phyloP scores from a whole-genome alignment of 1,140 invertebrate species.

The Lepidostoma basale region DNA sequence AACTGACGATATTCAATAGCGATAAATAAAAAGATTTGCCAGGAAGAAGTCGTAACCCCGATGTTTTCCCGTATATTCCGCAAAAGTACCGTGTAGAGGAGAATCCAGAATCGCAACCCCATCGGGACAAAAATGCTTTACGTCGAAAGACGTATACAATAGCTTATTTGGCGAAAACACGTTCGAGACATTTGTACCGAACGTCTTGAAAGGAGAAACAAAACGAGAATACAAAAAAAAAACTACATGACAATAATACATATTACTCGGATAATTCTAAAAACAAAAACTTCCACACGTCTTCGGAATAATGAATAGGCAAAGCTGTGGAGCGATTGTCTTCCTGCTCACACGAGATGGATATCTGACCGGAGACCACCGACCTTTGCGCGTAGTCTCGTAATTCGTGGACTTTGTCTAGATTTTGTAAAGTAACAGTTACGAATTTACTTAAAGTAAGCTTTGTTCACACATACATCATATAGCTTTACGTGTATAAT shows the following conservation, averaged over 20 bases:
- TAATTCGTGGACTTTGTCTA: not conserved
- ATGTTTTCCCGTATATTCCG: conserved; percentile 3
- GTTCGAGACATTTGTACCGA: conserved; percentile 16
- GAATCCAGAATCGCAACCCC: conserved; percentile 14
- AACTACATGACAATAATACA: not conserved
- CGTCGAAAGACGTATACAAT: not conserved
- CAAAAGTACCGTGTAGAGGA: conserved; percentile 15
- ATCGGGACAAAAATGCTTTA: conserved; percentile 16
- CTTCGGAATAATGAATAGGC: conserved; percentile 10
- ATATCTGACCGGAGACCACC: not conserved
- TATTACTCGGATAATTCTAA: not conserved
- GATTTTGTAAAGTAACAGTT: not conserved
- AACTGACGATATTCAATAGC: conserved; percentile 26
- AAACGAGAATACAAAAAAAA: not conserved
- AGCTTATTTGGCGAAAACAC: conserved; percentile 22
- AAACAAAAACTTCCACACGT: not conserved
- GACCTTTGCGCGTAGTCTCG: not conserved
- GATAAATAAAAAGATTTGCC: conserved; percentile 26
- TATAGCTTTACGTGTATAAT: not conserved
- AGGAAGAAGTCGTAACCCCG: not conserved
- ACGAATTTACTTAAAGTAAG: not conserved
- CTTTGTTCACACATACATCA: conserved; percentile 12
- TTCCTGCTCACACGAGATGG: not conserved
- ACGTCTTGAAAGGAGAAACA: conserved; percentile 2
- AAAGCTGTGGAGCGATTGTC: not conserved